Percentiles rank a stretch among this genome's conserved stretches.
phyloP scores from a whole-genome alignment of 2,888 invertebrate genomes.

The Lucinisca nassula region DNA sequence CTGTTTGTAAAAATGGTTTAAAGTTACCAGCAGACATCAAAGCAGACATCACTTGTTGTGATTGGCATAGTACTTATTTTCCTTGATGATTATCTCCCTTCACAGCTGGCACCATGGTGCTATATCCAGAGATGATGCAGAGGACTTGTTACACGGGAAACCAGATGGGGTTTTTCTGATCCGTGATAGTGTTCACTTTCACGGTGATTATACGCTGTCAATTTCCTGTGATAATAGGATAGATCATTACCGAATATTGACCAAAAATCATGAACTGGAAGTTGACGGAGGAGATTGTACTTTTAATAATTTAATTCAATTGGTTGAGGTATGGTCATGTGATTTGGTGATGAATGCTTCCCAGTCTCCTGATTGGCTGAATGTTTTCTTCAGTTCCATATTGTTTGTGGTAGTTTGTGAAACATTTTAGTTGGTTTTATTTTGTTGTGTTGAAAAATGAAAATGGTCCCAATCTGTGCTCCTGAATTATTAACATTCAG shows the following conservation, averaged over 20 bases:
- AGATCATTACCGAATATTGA: constrained; percentile 97
- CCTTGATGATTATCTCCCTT: background rate
- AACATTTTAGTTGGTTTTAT: too few relatives aligned
- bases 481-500: too few relatives aligned
- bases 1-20: too few relatives aligned
- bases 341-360: constrained; percentile 32
- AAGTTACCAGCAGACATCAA: too few relatives aligned
- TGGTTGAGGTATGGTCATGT: constrained; percentile 93
- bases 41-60: too few relatives aligned
- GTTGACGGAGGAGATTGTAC: constrained; percentile 97
- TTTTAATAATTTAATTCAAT: constrained; percentile 97
- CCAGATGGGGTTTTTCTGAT: constrained; percentile 96
- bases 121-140: constrained; percentile 98
- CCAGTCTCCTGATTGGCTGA: background rate
- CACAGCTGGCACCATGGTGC: constrained; percentile 98
- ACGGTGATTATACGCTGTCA: constrained; percentile 99
- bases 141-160: constrained; percentile 91
- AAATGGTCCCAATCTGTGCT: too few relatives aligned
- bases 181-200: constrained; percentile 99
- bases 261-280: constrained; percentile 95
- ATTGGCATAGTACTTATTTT: too few relatives aligned
- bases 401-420: constrained; percentile 7
- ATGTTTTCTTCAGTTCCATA: background rate
- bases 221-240: constrained; percentile 95
- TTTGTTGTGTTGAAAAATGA: too few relatives aligned